These are phyloP conservation scores for Orthonyx spaldingii DNA, from an alignment of 2,113 vertebrate species.

Conservation along the genomic window DNA sequence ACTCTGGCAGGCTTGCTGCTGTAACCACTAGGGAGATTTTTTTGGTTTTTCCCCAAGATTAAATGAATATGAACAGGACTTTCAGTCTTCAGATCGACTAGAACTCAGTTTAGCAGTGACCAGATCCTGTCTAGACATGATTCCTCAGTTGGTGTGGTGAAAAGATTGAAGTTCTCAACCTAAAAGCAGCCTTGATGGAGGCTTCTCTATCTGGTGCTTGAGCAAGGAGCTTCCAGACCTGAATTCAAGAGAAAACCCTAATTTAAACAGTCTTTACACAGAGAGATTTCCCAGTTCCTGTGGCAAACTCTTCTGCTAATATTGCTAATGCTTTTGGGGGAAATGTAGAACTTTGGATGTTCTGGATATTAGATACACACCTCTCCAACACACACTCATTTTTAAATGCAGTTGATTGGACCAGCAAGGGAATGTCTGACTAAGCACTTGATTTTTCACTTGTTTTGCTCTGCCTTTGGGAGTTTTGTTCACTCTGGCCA, in stretches of 20 bases:
- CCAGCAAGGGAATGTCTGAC: not conserved
- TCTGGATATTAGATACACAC: not conserved
- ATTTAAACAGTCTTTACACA: not conserved
- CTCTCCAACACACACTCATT: not conserved
- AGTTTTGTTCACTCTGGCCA: not conserved
- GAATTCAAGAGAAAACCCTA: not conserved
- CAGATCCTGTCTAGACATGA: not conserved
- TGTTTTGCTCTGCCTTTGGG: not conserved
- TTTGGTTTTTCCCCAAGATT: not conserved
- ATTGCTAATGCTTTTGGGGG: not conserved
- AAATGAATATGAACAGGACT: not conserved
- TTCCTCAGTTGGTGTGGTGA: not conserved
- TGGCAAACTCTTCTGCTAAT: not conserved
- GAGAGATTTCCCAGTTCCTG: not conserved
- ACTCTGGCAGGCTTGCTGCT: not conserved
- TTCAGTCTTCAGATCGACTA: not conserved
- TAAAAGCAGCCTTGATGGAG: not conserved
- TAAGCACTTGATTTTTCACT: not conserved
- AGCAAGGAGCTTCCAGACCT: not conserved
- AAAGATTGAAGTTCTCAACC: not conserved
- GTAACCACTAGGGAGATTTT: not conserved
- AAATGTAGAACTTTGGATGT: not conserved
- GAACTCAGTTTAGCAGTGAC: not conserved
- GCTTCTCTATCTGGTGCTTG: not conserved
- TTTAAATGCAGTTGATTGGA: not conserved